Conservation (phyloP, 1,140 invertebrate genomes). For the Palaemon carinicauda region DNA sequence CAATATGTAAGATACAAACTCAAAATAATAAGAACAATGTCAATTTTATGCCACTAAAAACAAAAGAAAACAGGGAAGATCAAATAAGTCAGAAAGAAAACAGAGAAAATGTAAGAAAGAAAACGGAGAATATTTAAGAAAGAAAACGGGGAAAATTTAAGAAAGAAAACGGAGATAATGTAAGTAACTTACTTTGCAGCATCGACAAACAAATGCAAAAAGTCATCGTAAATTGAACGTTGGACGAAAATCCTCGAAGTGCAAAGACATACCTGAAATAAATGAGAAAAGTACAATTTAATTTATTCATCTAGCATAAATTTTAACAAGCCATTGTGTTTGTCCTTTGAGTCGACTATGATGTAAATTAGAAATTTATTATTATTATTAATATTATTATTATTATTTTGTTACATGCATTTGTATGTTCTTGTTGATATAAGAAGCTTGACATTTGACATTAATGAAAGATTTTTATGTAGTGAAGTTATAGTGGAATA, state of each 20-base stretch:
- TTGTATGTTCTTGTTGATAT: too few relatives aligned
- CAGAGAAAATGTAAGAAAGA: neutral
- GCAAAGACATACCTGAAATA: conserved; percentile 68
- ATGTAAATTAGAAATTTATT: too few relatives aligned
- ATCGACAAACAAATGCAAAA: conserved; percentile 67
- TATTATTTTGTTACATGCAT: too few relatives aligned
- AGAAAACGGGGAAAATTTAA: neutral
- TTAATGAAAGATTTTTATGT: too few relatives aligned
- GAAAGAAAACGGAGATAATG: neutral
- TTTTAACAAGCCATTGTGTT: too few relatives aligned
- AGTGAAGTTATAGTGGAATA: too few relatives aligned
- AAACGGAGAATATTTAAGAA: too few relatives aligned
- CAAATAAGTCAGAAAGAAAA: neutral
- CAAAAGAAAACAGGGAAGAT: neutral
- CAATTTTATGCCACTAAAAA: neutral
- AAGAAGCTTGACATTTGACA: too few relatives aligned
- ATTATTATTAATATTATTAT: too few relatives aligned
- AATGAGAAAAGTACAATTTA: neutral
- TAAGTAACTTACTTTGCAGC: conserved; percentile 65
- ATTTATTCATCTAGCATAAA: too few relatives aligned
- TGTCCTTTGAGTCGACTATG: too few relatives aligned
- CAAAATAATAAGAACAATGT: neutral
- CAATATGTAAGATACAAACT: too few relatives aligned
- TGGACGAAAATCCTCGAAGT: conserved; percentile 72
- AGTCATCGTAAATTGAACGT: conserved; percentile 65